phyloP scores from a whole-genome alignment of 2,888 invertebrate genomes.

The Eremobia ochroleuca region DNA sequence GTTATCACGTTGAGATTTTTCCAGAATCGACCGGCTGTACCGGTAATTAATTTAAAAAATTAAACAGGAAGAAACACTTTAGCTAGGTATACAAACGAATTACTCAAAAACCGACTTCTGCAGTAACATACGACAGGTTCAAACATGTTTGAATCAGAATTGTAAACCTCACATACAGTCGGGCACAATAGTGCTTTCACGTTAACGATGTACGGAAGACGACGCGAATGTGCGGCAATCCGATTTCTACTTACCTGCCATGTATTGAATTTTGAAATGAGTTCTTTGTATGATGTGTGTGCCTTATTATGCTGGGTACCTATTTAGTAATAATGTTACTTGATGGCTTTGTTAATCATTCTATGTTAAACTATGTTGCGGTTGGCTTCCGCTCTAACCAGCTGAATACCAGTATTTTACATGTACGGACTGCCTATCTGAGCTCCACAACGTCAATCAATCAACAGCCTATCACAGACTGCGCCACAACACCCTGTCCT shows the following conservation, averaged over 20 bases:
- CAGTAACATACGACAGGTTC: neutral
- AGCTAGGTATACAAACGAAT: neutral
- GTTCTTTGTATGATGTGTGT: neutral
- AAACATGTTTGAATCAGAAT: slow-evolving; percentile 39
- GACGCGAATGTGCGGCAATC: slow-evolving; percentile 23
- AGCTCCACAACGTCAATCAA: too few species aligned
- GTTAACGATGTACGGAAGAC: slow-evolving; percentile 43
- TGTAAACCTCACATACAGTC: slow-evolving; percentile 18
- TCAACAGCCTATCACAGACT: too few species aligned
- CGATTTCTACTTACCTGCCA: slow-evolving; percentile 25
- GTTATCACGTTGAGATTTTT: too few species aligned
- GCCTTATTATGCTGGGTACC: neutral
- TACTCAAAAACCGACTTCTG: neutral
- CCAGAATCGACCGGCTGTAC: too few species aligned
- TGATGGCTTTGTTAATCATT: neutral
- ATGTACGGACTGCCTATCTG: too few species aligned
- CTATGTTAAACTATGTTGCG: too few species aligned
- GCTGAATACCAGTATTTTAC: too few species aligned
- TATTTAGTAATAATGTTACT: neutral
- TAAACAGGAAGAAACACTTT: neutral
- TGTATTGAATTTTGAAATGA: slow-evolving; percentile 14
- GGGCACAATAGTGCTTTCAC: slow-evolving; percentile 53
- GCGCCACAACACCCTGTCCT: too few species aligned
- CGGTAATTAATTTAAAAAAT: neutral
- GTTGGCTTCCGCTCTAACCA: too few species aligned